Conservation (phyloP, 2,797 vertebrate species). For the Urocyon cinereoargenteus region DNA sequence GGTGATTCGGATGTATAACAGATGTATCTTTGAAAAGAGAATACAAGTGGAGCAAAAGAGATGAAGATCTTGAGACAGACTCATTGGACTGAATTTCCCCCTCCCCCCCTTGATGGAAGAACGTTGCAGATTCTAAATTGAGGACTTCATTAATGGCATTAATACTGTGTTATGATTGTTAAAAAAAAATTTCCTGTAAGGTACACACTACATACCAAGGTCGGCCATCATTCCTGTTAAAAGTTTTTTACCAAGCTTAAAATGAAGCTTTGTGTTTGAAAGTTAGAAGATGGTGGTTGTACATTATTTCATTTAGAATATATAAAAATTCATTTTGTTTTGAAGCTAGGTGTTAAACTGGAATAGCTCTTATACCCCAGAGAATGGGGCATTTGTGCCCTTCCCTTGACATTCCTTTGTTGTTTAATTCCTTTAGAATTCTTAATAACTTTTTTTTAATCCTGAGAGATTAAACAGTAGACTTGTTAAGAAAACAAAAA, state of each 20-base stretch:
- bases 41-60: slow-evolving; percentile 84
- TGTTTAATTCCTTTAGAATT: slow-evolving; percentile 81
- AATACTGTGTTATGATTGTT: slow-evolving; percentile 84
- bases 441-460: slow-evolving; percentile 79
- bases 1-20: not conserved
- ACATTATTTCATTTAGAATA: slow-evolving; percentile 82
- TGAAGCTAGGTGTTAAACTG: slow-evolving; percentile 80
- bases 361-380: slow-evolving; percentile 73
- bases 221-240: slow-evolving; percentile 80
- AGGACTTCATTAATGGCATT: slow-evolving; percentile 85
- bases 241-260: slow-evolving; percentile 78
- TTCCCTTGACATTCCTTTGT: slow-evolving; percentile 79
- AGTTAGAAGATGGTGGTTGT: slow-evolving; percentile 81
- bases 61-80: slow-evolving; percentile 85
- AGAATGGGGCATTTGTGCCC: slow-evolving; percentile 76
- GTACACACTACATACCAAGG: slow-evolving; percentile 83
- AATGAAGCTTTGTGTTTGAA: slow-evolving; percentile 81
- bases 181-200: slow-evolving; percentile 76
- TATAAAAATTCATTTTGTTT: slow-evolving; percentile 81
- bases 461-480: slow-evolving; percentile 82
- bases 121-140: slow-evolving; percentile 86
- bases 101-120: slow-evolving; percentile 82
- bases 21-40: slow-evolving; percentile 79
- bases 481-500: slow-evolving; percentile 83
- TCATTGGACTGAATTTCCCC: slow-evolving; percentile 84